phyloP scores from a whole-genome alignment of 2,888 invertebrate genomes.

The Ophraella communa region DNA sequence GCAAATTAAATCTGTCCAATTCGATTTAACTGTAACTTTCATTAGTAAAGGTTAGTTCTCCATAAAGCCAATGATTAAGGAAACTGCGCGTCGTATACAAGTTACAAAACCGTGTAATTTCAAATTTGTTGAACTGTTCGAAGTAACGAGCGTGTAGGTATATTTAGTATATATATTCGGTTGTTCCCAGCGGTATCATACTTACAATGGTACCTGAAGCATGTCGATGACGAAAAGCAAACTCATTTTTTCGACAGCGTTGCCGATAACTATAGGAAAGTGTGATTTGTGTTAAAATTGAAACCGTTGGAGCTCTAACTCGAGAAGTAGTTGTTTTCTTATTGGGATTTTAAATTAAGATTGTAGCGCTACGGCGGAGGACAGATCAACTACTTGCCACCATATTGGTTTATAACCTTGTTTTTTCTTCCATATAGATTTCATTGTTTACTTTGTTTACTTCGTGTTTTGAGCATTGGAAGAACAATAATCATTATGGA shows the following conservation, averaged over 20 bases:
- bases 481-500: too few relatives aligned
- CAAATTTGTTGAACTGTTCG: slow-evolving; percentile 21
- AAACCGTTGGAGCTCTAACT: too few relatives aligned
- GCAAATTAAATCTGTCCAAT: neutral
- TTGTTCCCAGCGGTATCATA: slow-evolving; percentile 34
- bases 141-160: slow-evolving; percentile 28
- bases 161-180: too few relatives aligned
- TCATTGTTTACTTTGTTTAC: too few relatives aligned
- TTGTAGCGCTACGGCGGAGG: too few relatives aligned
- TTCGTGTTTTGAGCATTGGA: too few relatives aligned
- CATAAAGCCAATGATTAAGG: slow-evolving; percentile 25
- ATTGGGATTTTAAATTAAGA: too few relatives aligned
- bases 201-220: slow-evolving; percentile 31
- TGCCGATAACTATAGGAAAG: slow-evolving; percentile 3
- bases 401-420: too few relatives aligned
- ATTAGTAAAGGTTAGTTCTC: slow-evolving; percentile 14
- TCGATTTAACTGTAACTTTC: slow-evolving; percentile 18
- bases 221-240: slow-evolving; percentile 19
- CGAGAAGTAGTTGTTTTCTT: too few relatives aligned
- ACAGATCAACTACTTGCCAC: too few relatives aligned
- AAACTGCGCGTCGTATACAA: slow-evolving; percentile 18
- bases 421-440: too few relatives aligned
- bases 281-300: too few relatives aligned
- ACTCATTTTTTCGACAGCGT: slow-evolving; percentile 4
- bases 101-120: slow-evolving; percentile 34